These are phyloP conservation scores for Chamaetylas fuelleborni DNA, from an alignment of 2,113 vertebrate genomes.

Conservation along the genomic window DNA sequence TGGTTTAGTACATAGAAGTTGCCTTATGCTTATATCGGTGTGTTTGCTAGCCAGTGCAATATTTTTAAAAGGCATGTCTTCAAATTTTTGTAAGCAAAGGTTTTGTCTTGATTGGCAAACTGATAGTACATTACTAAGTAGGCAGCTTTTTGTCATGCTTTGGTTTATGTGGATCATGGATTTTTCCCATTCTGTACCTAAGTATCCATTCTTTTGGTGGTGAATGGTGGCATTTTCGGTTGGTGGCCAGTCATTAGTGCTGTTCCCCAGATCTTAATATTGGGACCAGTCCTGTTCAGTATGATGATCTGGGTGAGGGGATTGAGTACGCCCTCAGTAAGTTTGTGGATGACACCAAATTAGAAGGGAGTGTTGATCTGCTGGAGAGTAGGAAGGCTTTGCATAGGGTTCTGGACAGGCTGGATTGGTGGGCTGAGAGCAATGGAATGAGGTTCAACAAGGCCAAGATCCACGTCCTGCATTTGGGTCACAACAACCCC, in stretches of 20 bases:
- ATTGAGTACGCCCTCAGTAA: background rate
- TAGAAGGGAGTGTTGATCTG: background rate
- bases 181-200: background rate
- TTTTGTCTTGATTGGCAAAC: background rate
- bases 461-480: background rate
- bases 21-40: background rate
- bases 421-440: background rate
- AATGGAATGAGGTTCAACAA: background rate
- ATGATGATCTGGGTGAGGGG: background rate
- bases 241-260: background rate
- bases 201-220: background rate
- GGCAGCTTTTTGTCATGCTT: background rate
- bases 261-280: background rate
- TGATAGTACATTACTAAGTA: background rate
- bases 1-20: background rate
- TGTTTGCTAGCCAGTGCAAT: background rate
- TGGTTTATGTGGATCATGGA: background rate
- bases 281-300: background rate
- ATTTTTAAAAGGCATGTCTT: background rate
- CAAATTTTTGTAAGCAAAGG: background rate
- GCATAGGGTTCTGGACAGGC: background rate
- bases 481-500: background rate
- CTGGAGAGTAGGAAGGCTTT: background rate
- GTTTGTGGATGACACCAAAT: background rate
- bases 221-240: background rate